Evolutionary conservation across 2,888 invertebrate genomes (phyloP), one percentile per base, ranked within the genome.

Genomic region (Periphyllus acericola): DNA sequence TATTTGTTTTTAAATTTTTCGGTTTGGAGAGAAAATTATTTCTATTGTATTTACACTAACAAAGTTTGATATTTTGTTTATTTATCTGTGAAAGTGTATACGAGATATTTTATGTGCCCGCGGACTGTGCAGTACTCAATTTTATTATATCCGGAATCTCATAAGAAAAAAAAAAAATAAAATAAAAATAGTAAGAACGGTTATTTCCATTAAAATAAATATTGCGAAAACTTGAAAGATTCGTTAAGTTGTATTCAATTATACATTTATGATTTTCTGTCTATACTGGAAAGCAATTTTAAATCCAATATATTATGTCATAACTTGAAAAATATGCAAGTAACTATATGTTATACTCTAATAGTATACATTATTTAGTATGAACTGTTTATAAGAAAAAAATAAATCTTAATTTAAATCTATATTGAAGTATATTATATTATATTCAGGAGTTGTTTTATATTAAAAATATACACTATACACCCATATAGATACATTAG

Each of bases 41-140:
- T 36, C 0, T 40, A 80, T 80, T 80, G n/a, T 36, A 66, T 66
- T 80, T 36, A 80, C 36, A n/a, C 66, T 66, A 60, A 79, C 60
- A 25, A n/a, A 79, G 60, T 79, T 60, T 17, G n/a, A 79, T 79
- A 79, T 80, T 79, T 80, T 79, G 34, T 80, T 80, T 66, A 80
- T 80, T 80, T 66, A 66, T 80, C 8, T 29, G 36, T 40, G 3
- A 36, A 34, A 72, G 36, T 36, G 36, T 72, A 36, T 17, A 60
- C n/a, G 3, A 79, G n/a, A n/a, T 79, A 79, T 52, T 79, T 60
- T 79, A 8, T 79, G 1, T 8, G 17, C 3, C 60, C 79, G 34
- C 79, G 21, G 36, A 36, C 79, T 5, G 52, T 9, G 14, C 34
- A 17, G 60, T 29, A 80, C 8, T 66, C n/a, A 17, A 80, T 36